Base-by-base conservation (phyloP, 1,140 invertebrate genomes). In the Ceratina australensis region DNA sequence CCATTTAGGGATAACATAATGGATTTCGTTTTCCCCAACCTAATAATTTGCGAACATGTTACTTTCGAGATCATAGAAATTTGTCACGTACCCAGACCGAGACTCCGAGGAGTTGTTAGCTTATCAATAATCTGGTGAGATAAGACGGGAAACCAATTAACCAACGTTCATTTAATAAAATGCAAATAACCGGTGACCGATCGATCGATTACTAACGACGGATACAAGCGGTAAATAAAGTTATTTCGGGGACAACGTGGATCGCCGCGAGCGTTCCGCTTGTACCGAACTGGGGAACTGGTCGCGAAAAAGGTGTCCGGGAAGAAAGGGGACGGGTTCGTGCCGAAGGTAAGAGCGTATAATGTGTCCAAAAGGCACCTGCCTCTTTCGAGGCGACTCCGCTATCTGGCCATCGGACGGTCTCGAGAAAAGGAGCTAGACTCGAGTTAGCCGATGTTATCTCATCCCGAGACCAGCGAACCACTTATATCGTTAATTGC, bases 401-500 rank as follows among this genome's bases (percentile, higher is more conserved):
- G 81, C 84, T 90, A 90, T 90, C 89, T 88, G 83, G 79, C 72
- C 83, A 91, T 90, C 90, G 85, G 74, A 80, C 79, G 85, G 76
- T 87, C 86, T 79, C 72, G 80, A 86, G 84, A 87, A 87, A 90
- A 87, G 87, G 84, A 87, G 86, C 78, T 83, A 82, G 80, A 87
- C 80, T 66, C 77, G 80, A 87, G 84, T 82, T 87, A 71, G 61
- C 56, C 84, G 91, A 91, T 92, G 61, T 87, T 89, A 89, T 89
- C 88, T 85, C 72, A 72, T 65, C 57, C 54, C 75, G 86, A 89
- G 90, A 91, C 89, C 90, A 90, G 87, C 90, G 90, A 90, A 92
- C 91, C 91, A 92, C 91, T 92, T 92, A 92, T 90, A 92, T 92
- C 90, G 91, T 92, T 92, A 92, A 92, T 92, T 92, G 91, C 91